Evolutionary conservation across 2,797 vertebrate species (phyloP).

Genomic region (Schizopygopsis malacanthus): DNA sequence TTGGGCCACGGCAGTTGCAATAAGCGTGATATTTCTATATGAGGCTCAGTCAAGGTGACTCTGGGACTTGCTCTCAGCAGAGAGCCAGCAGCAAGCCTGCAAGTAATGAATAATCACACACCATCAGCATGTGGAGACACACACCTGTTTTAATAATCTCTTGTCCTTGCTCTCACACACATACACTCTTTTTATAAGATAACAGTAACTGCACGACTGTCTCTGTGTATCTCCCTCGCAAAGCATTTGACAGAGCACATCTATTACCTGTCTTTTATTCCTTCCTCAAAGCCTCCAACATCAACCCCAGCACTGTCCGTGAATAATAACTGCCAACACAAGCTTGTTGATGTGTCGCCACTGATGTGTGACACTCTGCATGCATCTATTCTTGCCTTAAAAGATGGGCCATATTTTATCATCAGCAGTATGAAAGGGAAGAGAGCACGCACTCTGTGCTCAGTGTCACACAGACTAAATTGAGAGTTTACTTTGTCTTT

Average conservation of each 20-base stretch:
- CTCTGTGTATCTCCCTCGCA: slow-evolving; percentile 26
- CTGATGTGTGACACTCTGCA: slow-evolving; percentile 51
- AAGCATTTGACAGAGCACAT: slow-evolving; percentile 51
- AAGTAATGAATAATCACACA: slow-evolving; percentile 66
- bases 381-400: slow-evolving; percentile 60
- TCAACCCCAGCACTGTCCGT: slow-evolving; percentile 24
- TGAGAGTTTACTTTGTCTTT: slow-evolving; percentile 59
- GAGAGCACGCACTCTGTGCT: slow-evolving; percentile 20
- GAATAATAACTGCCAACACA: slow-evolving; percentile 46
- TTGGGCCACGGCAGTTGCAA: slow-evolving; percentile 63
- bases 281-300: slow-evolving; percentile 27
- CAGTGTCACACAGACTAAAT: slow-evolving; percentile 28
- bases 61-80: slow-evolving; percentile 55
- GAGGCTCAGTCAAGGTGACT: slow-evolving; percentile 86
- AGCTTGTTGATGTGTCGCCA: slow-evolving; percentile 39
- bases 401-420: slow-evolving; percentile 64
- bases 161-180: slow-evolving; percentile 29
- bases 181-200: slow-evolving; percentile 63
- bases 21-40: slow-evolving; percentile 81
- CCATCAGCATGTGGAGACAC: slow-evolving; percentile 57
- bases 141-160: slow-evolving; percentile 57
- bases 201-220: slow-evolving; percentile 34
- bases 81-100: slow-evolving; percentile 59
- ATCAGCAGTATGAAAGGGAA: slow-evolving; percentile 45
- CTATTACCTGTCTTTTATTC: slow-evolving; percentile 50